phyloP scores from a whole-genome alignment of 1,140 invertebrate species.

The Hyles vespertilio region DNA sequence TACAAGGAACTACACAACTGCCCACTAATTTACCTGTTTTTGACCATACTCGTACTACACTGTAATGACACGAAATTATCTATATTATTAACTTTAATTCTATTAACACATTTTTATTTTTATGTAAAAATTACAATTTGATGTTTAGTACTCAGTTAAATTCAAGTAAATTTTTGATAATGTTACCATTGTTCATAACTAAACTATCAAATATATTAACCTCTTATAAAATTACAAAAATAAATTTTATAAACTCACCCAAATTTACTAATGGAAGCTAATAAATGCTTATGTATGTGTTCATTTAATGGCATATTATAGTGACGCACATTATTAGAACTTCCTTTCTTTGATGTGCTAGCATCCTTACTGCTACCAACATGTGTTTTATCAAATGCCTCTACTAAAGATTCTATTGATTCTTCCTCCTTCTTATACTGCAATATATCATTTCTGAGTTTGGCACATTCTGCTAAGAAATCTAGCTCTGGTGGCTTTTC shows the following conservation, averaged over 20 bases:
- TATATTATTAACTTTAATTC: not conserved
- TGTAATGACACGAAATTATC: slow-evolving; percentile 23
- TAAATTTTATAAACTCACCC: slow-evolving; percentile 37
- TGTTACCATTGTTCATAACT: no score
- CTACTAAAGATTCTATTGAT: slow-evolving; percentile 47
- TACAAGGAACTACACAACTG: slow-evolving; percentile 28
- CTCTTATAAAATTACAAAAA: no score
- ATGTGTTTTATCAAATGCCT: slow-evolving; percentile 55
- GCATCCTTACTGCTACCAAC: slow-evolving; percentile 18
- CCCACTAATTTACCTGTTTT: slow-evolving; percentile 49
- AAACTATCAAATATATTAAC: no score
- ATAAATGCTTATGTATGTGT: slow-evolving; percentile 51
- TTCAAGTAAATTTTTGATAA: no score
- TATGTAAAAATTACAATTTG: not conserved
- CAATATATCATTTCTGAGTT: slow-evolving; percentile 56
- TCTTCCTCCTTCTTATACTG: slow-evolving; percentile 46
- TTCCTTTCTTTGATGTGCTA: slow-evolving; percentile 9
- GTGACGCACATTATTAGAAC: no score
- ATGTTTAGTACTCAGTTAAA: no score
- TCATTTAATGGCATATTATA: slow-evolving; percentile 7
- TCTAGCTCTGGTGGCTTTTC: slow-evolving; percentile 30
- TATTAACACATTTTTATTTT: not conserved
- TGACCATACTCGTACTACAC: slow-evolving; percentile 52
- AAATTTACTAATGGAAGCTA: slow-evolving; percentile 56
- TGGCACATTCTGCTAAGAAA: slow-evolving; percentile 59